Percentiles rank a stretch among this genome's conserved stretches.
Conservation (phyloP, 2,797 vertebrate species). For the Rhadinocentrus ornatus region DNA sequence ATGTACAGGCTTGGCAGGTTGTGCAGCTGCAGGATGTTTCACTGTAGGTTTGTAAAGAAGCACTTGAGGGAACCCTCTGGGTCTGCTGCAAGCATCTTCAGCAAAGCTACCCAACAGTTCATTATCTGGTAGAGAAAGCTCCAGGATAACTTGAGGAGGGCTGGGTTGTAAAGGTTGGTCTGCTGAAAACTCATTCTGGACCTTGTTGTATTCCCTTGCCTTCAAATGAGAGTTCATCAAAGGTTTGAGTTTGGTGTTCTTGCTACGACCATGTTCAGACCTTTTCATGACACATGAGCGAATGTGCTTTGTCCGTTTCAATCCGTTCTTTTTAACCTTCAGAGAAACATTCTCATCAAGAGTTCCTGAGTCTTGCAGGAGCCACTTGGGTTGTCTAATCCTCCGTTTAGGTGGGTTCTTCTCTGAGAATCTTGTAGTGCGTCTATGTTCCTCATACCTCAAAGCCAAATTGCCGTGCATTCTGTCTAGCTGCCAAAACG, state of each 20-base stretch:
- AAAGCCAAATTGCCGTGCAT: constrained; percentile 61
- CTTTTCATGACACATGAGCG: constrained; percentile 38
- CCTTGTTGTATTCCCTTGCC: constrained; percentile 43
- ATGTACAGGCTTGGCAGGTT: constrained; percentile 42
- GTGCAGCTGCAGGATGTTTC: constrained; percentile 41
- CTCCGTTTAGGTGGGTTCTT: constrained; percentile 80
- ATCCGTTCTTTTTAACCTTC: constrained; percentile 64
- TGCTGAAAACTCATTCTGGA: constrained; percentile 45
- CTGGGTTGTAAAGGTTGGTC: constrained; percentile 26
- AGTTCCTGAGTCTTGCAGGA: constrained; percentile 80
- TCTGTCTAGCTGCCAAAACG: constrained; percentile 82
- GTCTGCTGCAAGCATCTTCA: constrained; percentile 67
- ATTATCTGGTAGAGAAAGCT: constrained; percentile 84
- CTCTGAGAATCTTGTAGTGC: constrained; percentile 75
- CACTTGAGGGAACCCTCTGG: constrained; percentile 66
- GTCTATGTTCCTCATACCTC: constrained; percentile 67
- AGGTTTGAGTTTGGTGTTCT: constrained; percentile 61
- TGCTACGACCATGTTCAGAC: constrained; percentile 37
- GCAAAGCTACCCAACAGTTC: constrained; percentile 73
- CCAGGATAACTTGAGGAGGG: constrained; percentile 73
- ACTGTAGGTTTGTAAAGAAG: constrained; percentile 69
- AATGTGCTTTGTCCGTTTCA: constrained; percentile 62
- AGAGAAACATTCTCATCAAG: constrained; percentile 65
- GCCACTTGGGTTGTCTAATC: constrained; percentile 83
- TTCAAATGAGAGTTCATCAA: constrained; percentile 35